A percentile compares a stretch with the other conserved stretches of the same genome.
phyloP scores from a whole-genome alignment of 2,888 invertebrate species.

The Dasypolia templi region DNA sequence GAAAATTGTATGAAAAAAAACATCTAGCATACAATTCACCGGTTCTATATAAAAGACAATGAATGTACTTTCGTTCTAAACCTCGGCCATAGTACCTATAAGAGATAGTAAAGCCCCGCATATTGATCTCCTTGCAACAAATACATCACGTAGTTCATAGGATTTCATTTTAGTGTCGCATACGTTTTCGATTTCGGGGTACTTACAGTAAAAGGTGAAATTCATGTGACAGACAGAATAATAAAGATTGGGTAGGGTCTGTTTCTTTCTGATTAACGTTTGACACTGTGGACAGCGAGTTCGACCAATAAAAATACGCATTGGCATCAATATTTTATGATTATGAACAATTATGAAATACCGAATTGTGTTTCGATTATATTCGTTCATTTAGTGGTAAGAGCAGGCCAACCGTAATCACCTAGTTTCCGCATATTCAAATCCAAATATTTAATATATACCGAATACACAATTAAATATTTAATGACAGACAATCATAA shows the following conservation, averaged over 20 bases:
- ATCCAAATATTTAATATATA: background rate
- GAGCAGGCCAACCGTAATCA: background rate
- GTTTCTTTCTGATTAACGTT: background rate
- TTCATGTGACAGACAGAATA: conserved; percentile 23
- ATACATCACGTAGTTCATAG: conserved; percentile 46
- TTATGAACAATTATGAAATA: background rate
- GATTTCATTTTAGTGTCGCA: conserved; percentile 43
- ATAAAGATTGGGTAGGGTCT: background rate
- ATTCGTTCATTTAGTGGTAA: background rate
- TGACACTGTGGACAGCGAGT: background rate
- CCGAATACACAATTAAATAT: background rate
- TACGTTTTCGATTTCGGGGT: conserved; percentile 39
- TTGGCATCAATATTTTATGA: background rate
- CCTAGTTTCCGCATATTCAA: background rate
- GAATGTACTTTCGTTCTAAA: background rate
- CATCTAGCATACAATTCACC: background rate
- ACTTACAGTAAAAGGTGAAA: conserved; percentile 38
- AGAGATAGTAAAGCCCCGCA: background rate
- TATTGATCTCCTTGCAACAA: conserved; percentile 27
- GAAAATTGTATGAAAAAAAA: conserved; percentile 13
- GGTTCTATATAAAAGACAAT: background rate
- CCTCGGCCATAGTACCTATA: background rate
- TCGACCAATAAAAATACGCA: background rate
- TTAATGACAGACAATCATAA: background rate
- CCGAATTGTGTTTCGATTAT: background rate